phyloP scores from a whole-genome alignment of 2,113 vertebrate species.

The Mirza zaza region DNA sequence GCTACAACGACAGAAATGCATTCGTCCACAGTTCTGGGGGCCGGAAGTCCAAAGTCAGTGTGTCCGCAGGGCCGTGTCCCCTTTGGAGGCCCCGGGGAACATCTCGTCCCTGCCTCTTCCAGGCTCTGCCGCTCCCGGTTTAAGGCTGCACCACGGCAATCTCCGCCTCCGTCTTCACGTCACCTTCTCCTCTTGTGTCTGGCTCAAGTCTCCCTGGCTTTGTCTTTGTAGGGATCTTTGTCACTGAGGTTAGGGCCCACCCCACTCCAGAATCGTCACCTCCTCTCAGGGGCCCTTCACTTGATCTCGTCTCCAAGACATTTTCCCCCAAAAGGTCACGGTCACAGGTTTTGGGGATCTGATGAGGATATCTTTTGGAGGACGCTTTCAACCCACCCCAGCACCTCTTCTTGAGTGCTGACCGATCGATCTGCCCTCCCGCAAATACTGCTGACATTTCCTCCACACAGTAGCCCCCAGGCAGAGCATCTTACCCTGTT shows the following conservation, averaged over 20 bases:
- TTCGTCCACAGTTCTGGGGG: background rate
- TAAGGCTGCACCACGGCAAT: accelerated
- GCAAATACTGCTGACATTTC: background rate
- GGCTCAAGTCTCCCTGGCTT: background rate
- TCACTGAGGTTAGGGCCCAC: background rate
- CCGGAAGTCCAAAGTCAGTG: background rate
- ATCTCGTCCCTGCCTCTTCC: accelerated
- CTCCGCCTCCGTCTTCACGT: background rate
- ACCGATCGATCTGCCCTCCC: background rate
- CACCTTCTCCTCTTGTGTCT: background rate
- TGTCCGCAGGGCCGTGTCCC: accelerated
- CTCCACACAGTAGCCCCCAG: background rate
- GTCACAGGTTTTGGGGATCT: background rate
- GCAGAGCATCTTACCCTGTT: no score
- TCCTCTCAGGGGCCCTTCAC: background rate
- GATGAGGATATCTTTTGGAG: accelerated
- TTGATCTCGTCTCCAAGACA: background rate
- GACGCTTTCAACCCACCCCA: no score
- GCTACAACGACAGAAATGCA: background rate
- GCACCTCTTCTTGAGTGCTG: background rate
- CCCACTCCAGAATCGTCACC: background rate
- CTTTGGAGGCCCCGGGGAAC: accelerated
- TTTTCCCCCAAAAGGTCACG: background rate
- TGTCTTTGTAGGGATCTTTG: background rate
- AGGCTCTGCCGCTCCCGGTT: accelerated